These are phyloP conservation scores for Cydia pomonella DNA, from an alignment of 1,140 invertebrate genomes.

Conservation along the genomic window DNA sequence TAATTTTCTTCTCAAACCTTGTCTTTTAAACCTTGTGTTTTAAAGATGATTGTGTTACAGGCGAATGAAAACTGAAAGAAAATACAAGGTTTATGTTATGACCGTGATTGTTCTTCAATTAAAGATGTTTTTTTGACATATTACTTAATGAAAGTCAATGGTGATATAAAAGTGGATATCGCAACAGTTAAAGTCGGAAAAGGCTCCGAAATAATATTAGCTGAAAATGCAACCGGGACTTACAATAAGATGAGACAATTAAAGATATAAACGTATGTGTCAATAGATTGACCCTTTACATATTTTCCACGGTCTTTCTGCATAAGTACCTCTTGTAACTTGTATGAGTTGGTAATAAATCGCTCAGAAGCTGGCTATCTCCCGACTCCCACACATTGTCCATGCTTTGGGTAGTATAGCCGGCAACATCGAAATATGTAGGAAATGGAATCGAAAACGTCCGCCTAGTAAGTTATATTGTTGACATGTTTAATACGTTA, in stretches of 20 bases:
- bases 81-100: neutral
- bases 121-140: no score
- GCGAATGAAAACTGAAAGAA: neutral
- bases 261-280: no score
- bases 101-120: neutral
- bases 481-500: neutral
- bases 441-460: slow-evolving; percentile 6
- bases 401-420: neutral
- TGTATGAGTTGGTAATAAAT: slow-evolving; percentile 1
- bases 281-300: neutral
- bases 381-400: neutral
- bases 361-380: slow-evolving; percentile 4
- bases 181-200: no score
- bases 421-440: neutral
- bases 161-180: no score
- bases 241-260: no score
- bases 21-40: neutral
- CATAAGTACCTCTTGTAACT: neutral
- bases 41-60: neutral
- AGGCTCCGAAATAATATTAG: no score
- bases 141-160: no score
- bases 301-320: slow-evolving; percentile 3
- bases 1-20: neutral
- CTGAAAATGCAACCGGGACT: no score
- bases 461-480: neutral